Base-by-base conservation (phyloP, 2,888 invertebrate genomes). In the Corbicula japonica region DNA sequence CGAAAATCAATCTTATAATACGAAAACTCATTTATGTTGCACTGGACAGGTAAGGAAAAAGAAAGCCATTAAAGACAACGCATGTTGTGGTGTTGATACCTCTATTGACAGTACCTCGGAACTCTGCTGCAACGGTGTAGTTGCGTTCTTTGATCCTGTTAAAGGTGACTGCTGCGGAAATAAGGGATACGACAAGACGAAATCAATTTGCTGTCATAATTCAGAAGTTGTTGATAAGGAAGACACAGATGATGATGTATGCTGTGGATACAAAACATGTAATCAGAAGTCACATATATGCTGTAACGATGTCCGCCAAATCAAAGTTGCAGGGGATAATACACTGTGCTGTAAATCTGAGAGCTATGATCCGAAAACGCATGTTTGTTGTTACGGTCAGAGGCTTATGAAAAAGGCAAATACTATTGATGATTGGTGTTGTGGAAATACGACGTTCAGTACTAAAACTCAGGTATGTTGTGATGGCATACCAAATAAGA, bases 111-210 rank as follows among this genome's bases (percentile, higher is more conserved):
- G 56, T 15, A 41, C 61, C 2, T 41, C 21, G n/a, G 73, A 74
- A 50, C 34, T 74, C 21, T 78, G 78, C 30, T 78, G 78, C 30
- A 50, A 68, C 18, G 78, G 73, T 44, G 52, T 78, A 28, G 63
- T 74, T 15, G 15, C n/a, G 18, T 35, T 18, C 15, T 38, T 66
- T 3, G 48, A 54, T 54, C 32, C 41, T 34, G 58, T 32, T 21
- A 34, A 30, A 21, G 69, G 46, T 44, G 66, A 52, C 15, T 66
- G 66, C 38, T 66, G 66, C 38, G 66, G 54, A n/a, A n/a, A n/a
- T n/a, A n/a, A n/a, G n/a, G 56, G 34, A 34, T 78, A 68, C 26
- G 73, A 78, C 23, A 54, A 68, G 21, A 54, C 48, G n/a, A 56
- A 35, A 12, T 32, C 73, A 2, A 32, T 73, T 4, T 78, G 77